phyloP scores from a whole-genome alignment of 1,140 invertebrate species.

The Tetraneura akinire region DNA sequence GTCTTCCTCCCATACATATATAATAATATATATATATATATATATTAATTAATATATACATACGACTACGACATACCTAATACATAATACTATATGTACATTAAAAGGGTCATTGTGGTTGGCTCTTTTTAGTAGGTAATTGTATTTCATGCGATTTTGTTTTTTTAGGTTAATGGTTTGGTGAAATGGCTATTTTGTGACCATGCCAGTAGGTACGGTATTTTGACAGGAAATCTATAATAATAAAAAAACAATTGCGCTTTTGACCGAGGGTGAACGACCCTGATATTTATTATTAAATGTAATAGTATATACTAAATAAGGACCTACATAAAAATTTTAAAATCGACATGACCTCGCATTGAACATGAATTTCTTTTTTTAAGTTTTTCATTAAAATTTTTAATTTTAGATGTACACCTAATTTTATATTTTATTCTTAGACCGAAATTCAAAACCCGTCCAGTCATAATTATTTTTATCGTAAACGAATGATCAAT shows the following conservation, averaged over 20 bases:
- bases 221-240: slow-evolving; percentile 47
- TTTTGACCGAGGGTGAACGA: slow-evolving; percentile 17
- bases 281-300: neutral
- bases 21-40: neutral
- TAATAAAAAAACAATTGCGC: neutral
- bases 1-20: no score
- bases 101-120: neutral
- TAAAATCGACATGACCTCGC: neutral
- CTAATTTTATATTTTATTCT: slow-evolving; percentile 33
- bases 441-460: neutral
- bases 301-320: neutral
- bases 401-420: neutral
- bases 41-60: neutral
- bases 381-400: neutral
- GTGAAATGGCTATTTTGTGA: neutral
- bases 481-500: slow-evolving; percentile 10
- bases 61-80: neutral
- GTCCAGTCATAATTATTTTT: slow-evolving; percentile 11
- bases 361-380: no score
- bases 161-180: slow-evolving; percentile 23
- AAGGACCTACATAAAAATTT: neutral
- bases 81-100: neutral
- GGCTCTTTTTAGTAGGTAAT: neutral
- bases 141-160: neutral
- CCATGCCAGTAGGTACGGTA: neutral